A percentile compares a stretch with the other conserved stretches of the same genome.
Evolutionary conservation across 2,888 invertebrate genomes (phyloP).

Genomic region (Cloeon dipterum): DNA sequence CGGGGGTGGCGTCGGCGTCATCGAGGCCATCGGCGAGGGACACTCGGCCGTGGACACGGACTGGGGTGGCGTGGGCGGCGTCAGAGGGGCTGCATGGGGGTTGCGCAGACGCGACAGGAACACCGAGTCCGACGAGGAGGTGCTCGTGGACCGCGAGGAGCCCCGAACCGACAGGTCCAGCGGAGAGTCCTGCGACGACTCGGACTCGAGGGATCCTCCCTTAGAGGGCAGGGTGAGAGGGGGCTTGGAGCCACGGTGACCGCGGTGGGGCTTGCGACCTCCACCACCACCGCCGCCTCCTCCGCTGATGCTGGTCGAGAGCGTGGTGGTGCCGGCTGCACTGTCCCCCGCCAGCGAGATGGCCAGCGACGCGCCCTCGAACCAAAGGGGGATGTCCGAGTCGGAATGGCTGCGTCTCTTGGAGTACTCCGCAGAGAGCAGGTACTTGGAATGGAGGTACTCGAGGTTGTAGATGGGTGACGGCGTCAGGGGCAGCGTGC

Average conservation of each 20-base stretch:
- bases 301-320: too few species aligned
- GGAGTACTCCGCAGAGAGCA: slow-evolving; percentile 34
- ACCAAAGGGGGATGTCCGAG: slow-evolving; percentile 33
- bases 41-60: too few species aligned
- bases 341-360: background rate
- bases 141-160: slow-evolving; percentile 15
- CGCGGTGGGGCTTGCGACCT: background rate
- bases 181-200: slow-evolving; percentile 47
- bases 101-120: slow-evolving; percentile 5
- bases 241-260: slow-evolving; percentile 9
- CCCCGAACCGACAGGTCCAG: slow-evolving; percentile 61
- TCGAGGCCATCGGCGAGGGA: slow-evolving; percentile 6
- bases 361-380: slow-evolving; percentile 16
- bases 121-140: slow-evolving; percentile 12
- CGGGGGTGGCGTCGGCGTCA: slow-evolving; percentile 1
- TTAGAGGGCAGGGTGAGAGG: slow-evolving; percentile 14
- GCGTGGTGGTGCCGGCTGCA: background rate
- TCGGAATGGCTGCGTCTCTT: slow-evolving; percentile 39
- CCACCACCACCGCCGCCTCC: too few species aligned
- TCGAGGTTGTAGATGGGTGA: slow-evolving; percentile 34
- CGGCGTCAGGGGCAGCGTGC: slow-evolving; percentile 6
- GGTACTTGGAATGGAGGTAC: slow-evolving; percentile 37
- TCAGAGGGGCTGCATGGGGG: slow-evolving; percentile 9
- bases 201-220: slow-evolving; percentile 26
- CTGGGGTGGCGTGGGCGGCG: slow-evolving; percentile 7